Conservation (phyloP, 2,888 invertebrate species). For the Diachrysia chrysitis region DNA sequence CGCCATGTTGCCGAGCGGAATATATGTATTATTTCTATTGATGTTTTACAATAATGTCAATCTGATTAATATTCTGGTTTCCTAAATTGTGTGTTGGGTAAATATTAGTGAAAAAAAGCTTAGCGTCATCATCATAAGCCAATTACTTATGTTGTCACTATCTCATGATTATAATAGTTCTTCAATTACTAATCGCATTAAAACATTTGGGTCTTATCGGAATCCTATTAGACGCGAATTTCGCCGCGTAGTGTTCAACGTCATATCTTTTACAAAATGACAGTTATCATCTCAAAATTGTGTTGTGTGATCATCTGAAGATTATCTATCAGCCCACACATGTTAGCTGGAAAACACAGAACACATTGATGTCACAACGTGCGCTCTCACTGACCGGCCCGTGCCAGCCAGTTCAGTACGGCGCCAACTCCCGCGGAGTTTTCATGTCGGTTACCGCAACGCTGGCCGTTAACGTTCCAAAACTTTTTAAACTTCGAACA, state of each 20-base stretch:
- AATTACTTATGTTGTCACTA: conserved; percentile 1
- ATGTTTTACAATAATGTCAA: too few species aligned
- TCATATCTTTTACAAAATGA: conserved; percentile 22
- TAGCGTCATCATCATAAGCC: background rate
- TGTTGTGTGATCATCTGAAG: conserved; percentile 10
- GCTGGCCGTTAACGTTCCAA: conserved; percentile 70
- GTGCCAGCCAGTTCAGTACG: conserved; percentile 72
- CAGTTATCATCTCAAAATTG: conserved; percentile 28
- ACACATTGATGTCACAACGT: conserved; percentile 75
- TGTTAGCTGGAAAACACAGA: conserved; percentile 69
- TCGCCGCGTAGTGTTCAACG: background rate
- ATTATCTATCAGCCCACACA: conserved; percentile 48
- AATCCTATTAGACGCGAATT: conserved; percentile 24
- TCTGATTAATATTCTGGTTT: background rate
- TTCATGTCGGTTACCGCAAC: conserved; percentile 70
- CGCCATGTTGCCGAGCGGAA: background rate
- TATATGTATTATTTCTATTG: too few species aligned
- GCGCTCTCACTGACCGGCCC: conserved; percentile 79
- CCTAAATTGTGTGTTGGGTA: background rate
- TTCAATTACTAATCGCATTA: conserved; percentile 16
- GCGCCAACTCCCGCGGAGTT: conserved; percentile 73
- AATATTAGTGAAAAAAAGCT: background rate
- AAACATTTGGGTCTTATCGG: conserved; percentile 17
- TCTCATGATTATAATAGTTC: conserved; percentile 11
- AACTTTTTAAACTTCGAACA: conserved; percentile 64